Base-by-base conservation (phyloP, 2,113 vertebrate species). In the Rhinopithecus roxellana region DNA sequence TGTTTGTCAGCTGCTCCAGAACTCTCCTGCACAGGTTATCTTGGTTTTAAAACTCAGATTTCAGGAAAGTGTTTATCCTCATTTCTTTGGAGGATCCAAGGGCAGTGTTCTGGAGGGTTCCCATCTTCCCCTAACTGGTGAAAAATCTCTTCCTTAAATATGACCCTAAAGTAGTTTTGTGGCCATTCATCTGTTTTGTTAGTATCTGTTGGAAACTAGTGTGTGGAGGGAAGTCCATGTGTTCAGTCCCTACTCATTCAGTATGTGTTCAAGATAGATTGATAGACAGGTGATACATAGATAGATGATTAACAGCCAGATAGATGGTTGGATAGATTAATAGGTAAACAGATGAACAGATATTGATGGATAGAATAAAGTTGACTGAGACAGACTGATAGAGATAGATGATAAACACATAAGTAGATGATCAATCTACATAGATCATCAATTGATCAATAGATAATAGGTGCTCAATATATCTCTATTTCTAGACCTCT, bases 1-100 rank as follows among this genome's bases (percentile, higher is more conserved):
- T n/a, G 43, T 38, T n/a, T 14, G 0, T 4, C 16, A 40, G 12
- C 18, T 7, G 11, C 23, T 50, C 22, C 5, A 5, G 8, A 11
- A 0, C 3, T 8, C 32, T 55, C 27, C 48, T 17, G 23, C 40
- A 5, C 2, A 8, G 7, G 43, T 27, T 38, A 8, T 89, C 77
- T 35, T 5, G 4, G 12, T 23, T 89, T 92, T 38, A 40, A 23
- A 89, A 50, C 55, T 67, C 89, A 64, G 43, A 52, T 59, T 82
- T 93, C 10, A 57, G 61, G 72, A 22, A 75, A 61, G 6, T n/a
- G 0, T 30, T 55, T 3, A 61, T 22, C 7, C n/a, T 43, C 43
- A 22, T 64, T 83, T 67, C 75, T 77, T 10, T 74, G 23, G 13
- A 8, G 52, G 17, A 52, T n/a, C 38, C 25, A 45, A 64, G 55